A percentile compares a stretch with the other conserved stretches of the same genome.
phyloP scores from a whole-genome alignment of 2,113 vertebrate species.

The Pampusana beccarii region DNA sequence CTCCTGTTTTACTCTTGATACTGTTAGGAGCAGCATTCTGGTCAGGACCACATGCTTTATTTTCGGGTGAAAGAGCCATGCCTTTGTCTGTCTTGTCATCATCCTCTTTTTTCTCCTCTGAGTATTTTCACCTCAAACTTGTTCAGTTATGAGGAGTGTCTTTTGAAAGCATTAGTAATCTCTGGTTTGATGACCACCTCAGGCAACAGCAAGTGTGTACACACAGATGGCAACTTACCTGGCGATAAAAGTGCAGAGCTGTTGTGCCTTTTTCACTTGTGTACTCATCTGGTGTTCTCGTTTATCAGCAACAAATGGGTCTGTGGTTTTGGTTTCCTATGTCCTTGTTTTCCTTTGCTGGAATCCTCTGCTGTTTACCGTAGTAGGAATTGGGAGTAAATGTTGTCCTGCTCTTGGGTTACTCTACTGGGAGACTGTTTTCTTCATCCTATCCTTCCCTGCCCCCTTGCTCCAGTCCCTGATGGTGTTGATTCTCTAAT shows the following conservation, averaged over 20 bases:
- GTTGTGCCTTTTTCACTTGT: neutral
- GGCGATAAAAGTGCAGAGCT: neutral
- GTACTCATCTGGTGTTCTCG: neutral
- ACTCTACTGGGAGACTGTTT: neutral
- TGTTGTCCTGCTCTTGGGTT: neutral
- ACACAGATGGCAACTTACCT: neutral
- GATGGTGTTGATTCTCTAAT: neutral
- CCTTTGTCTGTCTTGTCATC: neutral
- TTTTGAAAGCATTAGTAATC: neutral
- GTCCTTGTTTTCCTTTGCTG: neutral
- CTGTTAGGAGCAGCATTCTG: neutral
- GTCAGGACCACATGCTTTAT: rapidly evolving
- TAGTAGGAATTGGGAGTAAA: neutral
- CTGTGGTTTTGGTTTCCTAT: neutral
- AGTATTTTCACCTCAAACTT: neutral
- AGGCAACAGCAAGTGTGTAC: neutral
- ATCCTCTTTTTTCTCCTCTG: neutral
- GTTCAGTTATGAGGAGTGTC: neutral
- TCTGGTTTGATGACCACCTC: neutral
- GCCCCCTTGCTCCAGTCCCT: neutral
- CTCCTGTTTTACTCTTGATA: neutral
- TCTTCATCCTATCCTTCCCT: neutral
- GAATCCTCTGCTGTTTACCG: neutral
- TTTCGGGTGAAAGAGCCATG: neutral
- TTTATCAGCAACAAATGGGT: neutral